phyloP scores from a whole-genome alignment of 2,113 vertebrate species.

The Nothobranchius kuhntae region DNA sequence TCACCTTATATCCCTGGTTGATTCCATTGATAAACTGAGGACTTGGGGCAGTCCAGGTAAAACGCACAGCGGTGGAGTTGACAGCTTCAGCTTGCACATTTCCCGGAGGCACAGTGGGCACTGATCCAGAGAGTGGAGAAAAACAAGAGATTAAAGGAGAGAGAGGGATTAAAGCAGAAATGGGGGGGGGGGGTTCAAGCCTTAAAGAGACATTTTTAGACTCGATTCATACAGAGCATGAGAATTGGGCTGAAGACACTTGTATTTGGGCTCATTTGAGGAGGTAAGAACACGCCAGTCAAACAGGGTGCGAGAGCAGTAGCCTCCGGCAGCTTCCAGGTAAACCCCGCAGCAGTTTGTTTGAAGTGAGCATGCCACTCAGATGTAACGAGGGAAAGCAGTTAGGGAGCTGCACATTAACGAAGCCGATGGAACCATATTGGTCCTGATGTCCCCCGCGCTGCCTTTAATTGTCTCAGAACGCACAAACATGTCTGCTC shows the following conservation, averaged over 20 bases:
- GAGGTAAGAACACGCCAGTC: conserved; percentile 62
- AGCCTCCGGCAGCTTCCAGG: conserved; percentile 72
- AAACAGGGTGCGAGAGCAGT: conserved; percentile 56
- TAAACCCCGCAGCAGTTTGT: conserved; percentile 65
- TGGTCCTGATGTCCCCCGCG: neutral
- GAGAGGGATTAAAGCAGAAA: conserved; percentile 11
- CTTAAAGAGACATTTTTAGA: conserved; percentile 31
- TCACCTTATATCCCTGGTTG: conserved; percentile 99
- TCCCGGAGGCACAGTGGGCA: conserved; percentile 94
- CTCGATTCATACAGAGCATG: conserved; percentile 31
- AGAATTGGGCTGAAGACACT: conserved; percentile 37
- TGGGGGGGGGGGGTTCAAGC: neutral
- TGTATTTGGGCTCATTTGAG: conserved; percentile 50
- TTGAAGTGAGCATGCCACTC: conserved; percentile 60
- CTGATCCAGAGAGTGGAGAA: conserved; percentile 71
- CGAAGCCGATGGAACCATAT: conserved; percentile 42
- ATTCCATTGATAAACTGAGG: conserved; percentile 99
- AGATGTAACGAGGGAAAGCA: conserved; percentile 61
- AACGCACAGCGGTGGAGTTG: conserved; percentile 93
- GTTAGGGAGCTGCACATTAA: conserved; percentile 37
- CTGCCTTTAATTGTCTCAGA: conserved; percentile 22
- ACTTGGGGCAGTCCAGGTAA: conserved; percentile 95
- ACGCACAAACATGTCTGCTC: conserved; percentile 32
- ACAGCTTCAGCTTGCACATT: conserved; percentile 92
- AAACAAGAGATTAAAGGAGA: conserved; percentile 9